Evolutionary conservation across 2,113 vertebrate species (phyloP).

Genomic region (Saguinus midas): DNA sequence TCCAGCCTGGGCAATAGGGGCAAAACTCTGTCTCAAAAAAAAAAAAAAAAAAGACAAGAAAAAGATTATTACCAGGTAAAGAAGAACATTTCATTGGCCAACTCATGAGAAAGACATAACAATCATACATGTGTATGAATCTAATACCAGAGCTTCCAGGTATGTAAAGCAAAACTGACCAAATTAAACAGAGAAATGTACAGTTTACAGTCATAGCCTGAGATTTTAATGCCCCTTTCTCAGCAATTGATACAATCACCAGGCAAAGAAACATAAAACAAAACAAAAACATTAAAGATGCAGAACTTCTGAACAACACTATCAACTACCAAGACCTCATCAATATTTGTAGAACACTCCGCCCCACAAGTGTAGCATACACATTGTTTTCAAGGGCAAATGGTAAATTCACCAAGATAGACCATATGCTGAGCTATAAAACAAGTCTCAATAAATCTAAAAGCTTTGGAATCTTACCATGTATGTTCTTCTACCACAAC

Average conservation of each 20-base stretch:
- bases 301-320: neutral
- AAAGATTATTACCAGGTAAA: neutral
- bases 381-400: neutral
- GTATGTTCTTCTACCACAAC: neutral
- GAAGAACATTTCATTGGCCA: neutral
- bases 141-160: neutral
- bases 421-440: neutral
- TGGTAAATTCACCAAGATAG: neutral
- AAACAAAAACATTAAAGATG: neutral
- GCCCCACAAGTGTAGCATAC: neutral
- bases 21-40: too few species aligned
- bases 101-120: neutral
- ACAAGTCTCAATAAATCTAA: neutral
- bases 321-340: neutral
- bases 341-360: neutral
- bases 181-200: neutral
- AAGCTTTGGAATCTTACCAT: neutral
- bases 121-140: neutral
- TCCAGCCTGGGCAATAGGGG: too few species aligned
- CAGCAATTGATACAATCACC: neutral
- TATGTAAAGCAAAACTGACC: neutral
- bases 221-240: neutral
- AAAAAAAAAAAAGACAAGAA: neutral
- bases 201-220: neutral
- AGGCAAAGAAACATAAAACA: neutral